Conservation (phyloP, 2,113 vertebrate genomes). For the Okapia johnstoni region DNA sequence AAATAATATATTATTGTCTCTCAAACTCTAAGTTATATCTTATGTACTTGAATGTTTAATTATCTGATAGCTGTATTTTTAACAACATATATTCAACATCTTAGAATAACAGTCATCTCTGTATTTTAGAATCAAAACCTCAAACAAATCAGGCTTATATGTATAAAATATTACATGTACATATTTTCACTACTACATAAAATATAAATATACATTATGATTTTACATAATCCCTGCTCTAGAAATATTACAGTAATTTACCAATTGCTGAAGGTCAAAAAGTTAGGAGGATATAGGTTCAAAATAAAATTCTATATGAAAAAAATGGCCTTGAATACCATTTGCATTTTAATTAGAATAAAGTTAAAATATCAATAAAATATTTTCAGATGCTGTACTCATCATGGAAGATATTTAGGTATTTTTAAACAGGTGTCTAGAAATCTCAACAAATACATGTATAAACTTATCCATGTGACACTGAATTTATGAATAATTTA, state of each 20-base stretch:
- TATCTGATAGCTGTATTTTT: slow-evolving; percentile 23
- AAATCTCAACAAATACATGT: neutral
- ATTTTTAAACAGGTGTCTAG: neutral
- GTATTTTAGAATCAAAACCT: slow-evolving; percentile 23
- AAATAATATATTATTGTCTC: slow-evolving; percentile 38
- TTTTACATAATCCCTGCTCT: slow-evolving; percentile 14
- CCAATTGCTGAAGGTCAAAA: neutral
- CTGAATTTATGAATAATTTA: neutral
- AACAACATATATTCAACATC: slow-evolving; percentile 18
- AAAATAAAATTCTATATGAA: neutral
- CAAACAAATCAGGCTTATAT: slow-evolving; percentile 42
- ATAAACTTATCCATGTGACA: neutral
- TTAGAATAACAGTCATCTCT: slow-evolving; percentile 19
- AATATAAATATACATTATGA: slow-evolving; percentile 41
- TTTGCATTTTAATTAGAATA: slow-evolving; percentile 3
- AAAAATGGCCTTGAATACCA: neutral
- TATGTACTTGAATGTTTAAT: slow-evolving; percentile 46
- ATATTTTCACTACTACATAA: slow-evolving; percentile 43
- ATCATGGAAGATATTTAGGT: neutral
- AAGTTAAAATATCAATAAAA: neutral
- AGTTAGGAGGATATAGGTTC: neutral
- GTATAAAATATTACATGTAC: slow-evolving; percentile 48
- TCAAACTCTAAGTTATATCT: slow-evolving; percentile 13
- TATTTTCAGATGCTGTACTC: neutral
- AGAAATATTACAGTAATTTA: slow-evolving; percentile 12